Base-by-base conservation (phyloP, 30 jellyfish, hydroid and myxozoan species). In the Rhopilema esculentum region DNA sequence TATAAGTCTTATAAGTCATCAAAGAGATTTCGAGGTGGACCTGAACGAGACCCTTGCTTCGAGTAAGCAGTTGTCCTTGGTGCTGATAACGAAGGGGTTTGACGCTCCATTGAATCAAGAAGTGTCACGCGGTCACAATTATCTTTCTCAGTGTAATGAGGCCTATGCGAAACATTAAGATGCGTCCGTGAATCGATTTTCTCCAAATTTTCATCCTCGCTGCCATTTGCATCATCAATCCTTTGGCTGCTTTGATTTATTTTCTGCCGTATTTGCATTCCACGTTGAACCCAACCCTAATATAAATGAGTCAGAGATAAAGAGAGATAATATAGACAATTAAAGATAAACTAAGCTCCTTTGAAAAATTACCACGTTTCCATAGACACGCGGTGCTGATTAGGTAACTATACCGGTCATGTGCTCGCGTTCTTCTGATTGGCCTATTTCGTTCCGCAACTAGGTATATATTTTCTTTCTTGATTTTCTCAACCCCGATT, bases 211-310 rank as follows among this genome's bases (percentile, higher is more conserved):
- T 81, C 93, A 28, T 81, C 82, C 21, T 87, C 92, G 4, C 67
- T 86, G 50, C 89, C 96, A 75, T 69, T 72, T 31, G 93, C 61
- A 23, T 74, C 67, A 64, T 91, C 78, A 26, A 72, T 40, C 12
- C 57, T 6, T 40, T 40, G 57, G 57, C 57, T 40, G 57, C 57
- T 40, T 12, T 40, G 57, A 12, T 40, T 12, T 2, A 75, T 61
- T 53, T 84, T 86, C 20, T 91, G 90, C 21, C 77, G 86, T 29
- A 91, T 79, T 21, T 82, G 69, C 20, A 72, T 88, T n/a, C 97
- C 95, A 49, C 97, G 49, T 19, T 77, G 82, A 50, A 91, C 66
- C 98, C 98, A 88, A 29, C 83, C 88, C 93, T 85, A n/a, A 31
- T 20, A 0, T 2, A 28, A 23, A 8, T 52, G 57, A 16, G 27